Evolutionary conservation across 2,888 invertebrate genomes (phyloP), one percentile per base, ranked within the genome.

Genomic region (Hydropsyche betteni): DNA sequence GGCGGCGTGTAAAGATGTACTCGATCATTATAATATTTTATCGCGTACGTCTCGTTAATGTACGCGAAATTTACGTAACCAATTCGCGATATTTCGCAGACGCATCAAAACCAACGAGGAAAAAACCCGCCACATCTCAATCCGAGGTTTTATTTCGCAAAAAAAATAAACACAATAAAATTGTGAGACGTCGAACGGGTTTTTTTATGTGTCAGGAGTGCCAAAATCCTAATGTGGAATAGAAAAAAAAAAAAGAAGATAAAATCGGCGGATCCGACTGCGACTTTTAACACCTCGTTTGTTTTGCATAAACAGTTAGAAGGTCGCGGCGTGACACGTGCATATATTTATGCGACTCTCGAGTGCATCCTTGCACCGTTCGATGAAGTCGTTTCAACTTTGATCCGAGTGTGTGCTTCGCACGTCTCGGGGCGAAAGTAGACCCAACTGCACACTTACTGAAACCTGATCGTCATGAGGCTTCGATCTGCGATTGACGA

Each of bases 371-470:
- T 24, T 24, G 24, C 24, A 24, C 24, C 24, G 2, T 24, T 61
- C 3, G 64, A 64, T 64, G 64, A 64, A 64, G 64, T 36, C 34
- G 64, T 64, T 64, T 64, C 64, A 64, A 64, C 64, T 64, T 64
- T 64, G 64, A 64, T 64, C 64, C 64, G 8, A 12, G 64, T 14
- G n/a, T 64, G 64, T 34, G 64, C 12, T 8, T 64, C 55, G 36
- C n/a, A 6, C 64, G 36, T 33, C 6, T 64, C 64, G 64, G 36
- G 64, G 64, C 64, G 64, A 64, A 64, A 64, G 64, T 36, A 7
- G 64, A n/a, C 64, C 64, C 36, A 36, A 6, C 44, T 44, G 44
- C 6, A 24, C 24, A 24, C 2, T 24, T 12, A 33, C 5, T 33
- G 61, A 64, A 36, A 64, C 64, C 64, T 64, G 64, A 64, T 36